Base-by-base conservation (phyloP, 2,797 vertebrate species). In the Sebastes hopkinsi region DNA sequence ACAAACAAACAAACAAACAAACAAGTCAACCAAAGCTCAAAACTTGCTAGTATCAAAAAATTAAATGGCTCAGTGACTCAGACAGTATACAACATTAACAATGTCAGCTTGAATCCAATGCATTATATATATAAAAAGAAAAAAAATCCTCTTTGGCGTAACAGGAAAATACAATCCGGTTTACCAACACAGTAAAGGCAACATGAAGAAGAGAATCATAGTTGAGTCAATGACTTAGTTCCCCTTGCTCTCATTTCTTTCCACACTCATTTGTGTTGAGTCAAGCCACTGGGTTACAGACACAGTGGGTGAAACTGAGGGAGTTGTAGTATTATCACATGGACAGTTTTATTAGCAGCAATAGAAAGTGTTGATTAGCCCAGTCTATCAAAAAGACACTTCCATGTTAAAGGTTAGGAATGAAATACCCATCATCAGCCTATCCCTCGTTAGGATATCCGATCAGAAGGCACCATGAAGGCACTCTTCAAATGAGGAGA, bases 291-390 rank as follows among this genome's bases (percentile, higher is more conserved):
- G 20, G 69, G 64, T 82, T 73, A 68, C 59, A 77, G 74, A 76
- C 61, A 68, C 60, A 34, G 38, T 27, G 59, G 60, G 52, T 14
- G 38, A 73, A 81, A 72, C 60, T 11, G 30, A 60, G 25, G 25
- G n/a, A 50, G 69, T 65, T 61, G 69, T 83, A 67, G 65, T 67
- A 80, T 71, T 50, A 87, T 87, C 64, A 73, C 50, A 64, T 36
- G 29, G 75, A 88, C 71, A 81, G 70, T 76, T 72, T 86, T 65
- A 72, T 81, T 92, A 95, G 91, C 91, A 94, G 94, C 94, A 92
- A 71, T 67, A 79, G 82, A 82, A 81, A 80, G 86, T 88, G 84
- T 91, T 36, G 62, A 85, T 87, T 79, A 89, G 88, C 76, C 77
- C 75, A 67, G 25, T 73, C 80, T 62, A 78, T 82, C 23, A 86